phyloP scores from a whole-genome alignment of 2,797 vertebrate genomes.

The Lagorchestes hirsutus region DNA sequence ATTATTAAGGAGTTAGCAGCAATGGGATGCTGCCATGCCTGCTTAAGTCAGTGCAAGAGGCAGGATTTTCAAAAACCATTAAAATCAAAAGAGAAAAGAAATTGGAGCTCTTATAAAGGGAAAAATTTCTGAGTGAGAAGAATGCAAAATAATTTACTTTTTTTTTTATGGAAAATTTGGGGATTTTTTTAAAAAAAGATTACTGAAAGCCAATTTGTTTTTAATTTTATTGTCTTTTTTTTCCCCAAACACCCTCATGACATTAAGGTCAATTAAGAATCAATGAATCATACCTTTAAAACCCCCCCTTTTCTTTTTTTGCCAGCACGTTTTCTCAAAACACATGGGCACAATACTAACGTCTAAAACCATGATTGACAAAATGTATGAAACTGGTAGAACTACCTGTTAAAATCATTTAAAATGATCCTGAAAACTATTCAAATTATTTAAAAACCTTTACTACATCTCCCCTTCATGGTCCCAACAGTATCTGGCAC shows the following conservation, averaged over 20 bases:
- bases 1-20: neutral
- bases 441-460: neutral
- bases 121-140: neutral
- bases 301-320: neutral
- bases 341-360: neutral
- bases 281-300: neutral
- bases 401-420: neutral
- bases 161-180: neutral
- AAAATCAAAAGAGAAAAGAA: neutral
- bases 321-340: neutral
- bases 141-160: neutral
- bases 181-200: neutral
- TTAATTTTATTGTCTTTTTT: neutral
- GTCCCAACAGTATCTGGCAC: neutral
- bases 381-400: neutral
- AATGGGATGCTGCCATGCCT: neutral
- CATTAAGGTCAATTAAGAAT: neutral
- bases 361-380: neutral
- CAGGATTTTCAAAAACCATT: neutral
- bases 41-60: neutral
- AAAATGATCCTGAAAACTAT: neutral
- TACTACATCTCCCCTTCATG: neutral
- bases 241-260: neutral
- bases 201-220: neutral
- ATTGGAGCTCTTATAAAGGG: neutral